Evolutionary conservation across 2,113 vertebrate genomes (phyloP).

Genomic region (Laticauda colubrina): DNA sequence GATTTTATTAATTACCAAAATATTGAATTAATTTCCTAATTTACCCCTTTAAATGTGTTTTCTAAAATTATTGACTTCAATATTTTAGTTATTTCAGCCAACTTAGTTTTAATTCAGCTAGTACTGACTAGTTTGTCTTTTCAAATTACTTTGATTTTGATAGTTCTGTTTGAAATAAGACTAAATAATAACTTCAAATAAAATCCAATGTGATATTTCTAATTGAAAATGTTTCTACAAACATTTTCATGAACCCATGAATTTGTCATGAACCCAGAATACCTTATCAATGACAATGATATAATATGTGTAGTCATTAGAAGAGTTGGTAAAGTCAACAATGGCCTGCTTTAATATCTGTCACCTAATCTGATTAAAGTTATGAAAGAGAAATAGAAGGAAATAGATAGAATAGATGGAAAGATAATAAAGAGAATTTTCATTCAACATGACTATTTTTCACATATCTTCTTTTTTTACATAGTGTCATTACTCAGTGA

Average conservation of each 20-base stretch:
- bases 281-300: neutral
- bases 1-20: neutral
- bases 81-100: neutral
- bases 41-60: neutral
- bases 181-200: neutral
- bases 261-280: neutral
- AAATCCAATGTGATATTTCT: neutral
- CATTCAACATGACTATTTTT: neutral
- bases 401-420: neutral
- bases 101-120: neutral
- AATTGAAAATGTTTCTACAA: neutral
- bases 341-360: neutral
- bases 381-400: neutral
- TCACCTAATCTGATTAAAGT: neutral
- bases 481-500: slow-evolving; percentile 84
- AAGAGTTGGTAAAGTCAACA: neutral
- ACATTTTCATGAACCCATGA: too few relatives aligned
- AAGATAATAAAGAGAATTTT: neutral
- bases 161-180: neutral
- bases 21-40: neutral
- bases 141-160: neutral
- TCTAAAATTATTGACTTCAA: neutral
- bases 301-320: neutral
- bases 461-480: slow-evolving; percentile 32
- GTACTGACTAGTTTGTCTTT: neutral